Evolutionary conservation across 2,113 vertebrate genomes (phyloP).

Genomic region (Zootoca vivipara): DNA sequence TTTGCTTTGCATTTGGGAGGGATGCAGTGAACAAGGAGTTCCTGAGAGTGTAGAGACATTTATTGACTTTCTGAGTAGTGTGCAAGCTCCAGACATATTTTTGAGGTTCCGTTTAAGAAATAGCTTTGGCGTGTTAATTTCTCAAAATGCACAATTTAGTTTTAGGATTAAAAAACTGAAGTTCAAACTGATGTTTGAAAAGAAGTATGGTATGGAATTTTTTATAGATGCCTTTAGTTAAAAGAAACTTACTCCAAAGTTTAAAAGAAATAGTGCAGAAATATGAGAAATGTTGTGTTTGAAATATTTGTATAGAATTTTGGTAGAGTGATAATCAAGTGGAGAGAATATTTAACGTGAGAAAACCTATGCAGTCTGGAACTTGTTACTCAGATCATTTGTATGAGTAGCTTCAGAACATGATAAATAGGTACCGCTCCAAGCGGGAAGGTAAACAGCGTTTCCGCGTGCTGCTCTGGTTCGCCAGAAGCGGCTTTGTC

Average conservation of each 20-base stretch:
- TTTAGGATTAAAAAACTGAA: background rate
- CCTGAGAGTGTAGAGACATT: background rate
- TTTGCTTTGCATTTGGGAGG: background rate
- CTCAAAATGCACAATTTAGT: background rate
- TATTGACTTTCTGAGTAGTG: background rate
- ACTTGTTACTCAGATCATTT: background rate
- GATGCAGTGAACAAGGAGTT: background rate
- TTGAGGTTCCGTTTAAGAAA: background rate
- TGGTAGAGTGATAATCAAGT: background rate
- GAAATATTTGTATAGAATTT: background rate
- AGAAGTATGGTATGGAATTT: constrained; percentile 31
- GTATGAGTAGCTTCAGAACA: background rate
- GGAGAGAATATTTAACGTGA: background rate
- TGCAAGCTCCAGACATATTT: background rate
- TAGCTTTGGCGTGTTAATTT: background rate
- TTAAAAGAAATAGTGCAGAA: background rate
- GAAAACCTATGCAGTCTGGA: background rate
- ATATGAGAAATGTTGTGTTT: constrained; percentile 32
- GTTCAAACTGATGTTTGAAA: constrained; percentile 23
- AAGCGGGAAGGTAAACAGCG: too few relatives aligned
- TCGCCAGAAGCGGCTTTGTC: too few relatives aligned
- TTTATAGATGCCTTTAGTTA: constrained; percentile 9
- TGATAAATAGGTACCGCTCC: too few relatives aligned
- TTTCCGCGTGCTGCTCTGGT: too few relatives aligned
- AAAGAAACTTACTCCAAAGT: constrained; percentile 39